Percentiles rank a stretch among this genome's conserved stretches.
These are phyloP conservation scores for Ctenomys sociabilis DNA, from an alignment of 2,113 vertebrate species.

Conservation along the genomic window DNA sequence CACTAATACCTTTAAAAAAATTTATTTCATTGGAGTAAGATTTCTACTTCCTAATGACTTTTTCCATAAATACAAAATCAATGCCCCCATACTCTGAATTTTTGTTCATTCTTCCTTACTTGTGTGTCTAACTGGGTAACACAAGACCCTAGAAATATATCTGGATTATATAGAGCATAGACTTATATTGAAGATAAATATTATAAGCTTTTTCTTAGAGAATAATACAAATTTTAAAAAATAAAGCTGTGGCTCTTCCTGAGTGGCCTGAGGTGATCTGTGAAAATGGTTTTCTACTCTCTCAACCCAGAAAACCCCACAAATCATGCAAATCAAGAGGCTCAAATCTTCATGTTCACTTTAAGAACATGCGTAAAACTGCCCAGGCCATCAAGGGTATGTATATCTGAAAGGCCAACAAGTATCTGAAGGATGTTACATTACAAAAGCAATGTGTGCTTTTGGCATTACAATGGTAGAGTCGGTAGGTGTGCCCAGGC, in stretches of 20 bases:
- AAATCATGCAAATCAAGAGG: too few species aligned
- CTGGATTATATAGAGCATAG: neutral
- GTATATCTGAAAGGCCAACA: too few species aligned
- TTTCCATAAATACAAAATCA: conserved; percentile 54
- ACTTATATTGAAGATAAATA: conserved; percentile 29
- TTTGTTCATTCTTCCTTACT: neutral
- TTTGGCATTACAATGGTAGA: too few species aligned
- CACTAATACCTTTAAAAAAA: neutral
- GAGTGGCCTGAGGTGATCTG: too few species aligned
- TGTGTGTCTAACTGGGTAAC: conserved; percentile 28
- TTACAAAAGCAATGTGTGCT: too few species aligned
- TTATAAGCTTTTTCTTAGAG: conserved; percentile 5
- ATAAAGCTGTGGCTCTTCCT: neutral
- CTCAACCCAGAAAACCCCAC: too few species aligned
- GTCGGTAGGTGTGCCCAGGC: too few species aligned
- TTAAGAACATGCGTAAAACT: too few species aligned
- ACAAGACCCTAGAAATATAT: conserved; percentile 52
- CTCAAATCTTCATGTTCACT: too few species aligned
- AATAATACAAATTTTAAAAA: neutral
- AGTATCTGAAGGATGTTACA: too few species aligned
- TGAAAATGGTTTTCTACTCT: too few species aligned
- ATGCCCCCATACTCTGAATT: neutral
- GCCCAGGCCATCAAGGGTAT: too few species aligned
- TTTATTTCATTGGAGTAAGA: conserved; percentile 23
- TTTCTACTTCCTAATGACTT: neutral